Base-by-base conservation (phyloP, 2,113 vertebrate species). In the Scolopax mira region DNA sequence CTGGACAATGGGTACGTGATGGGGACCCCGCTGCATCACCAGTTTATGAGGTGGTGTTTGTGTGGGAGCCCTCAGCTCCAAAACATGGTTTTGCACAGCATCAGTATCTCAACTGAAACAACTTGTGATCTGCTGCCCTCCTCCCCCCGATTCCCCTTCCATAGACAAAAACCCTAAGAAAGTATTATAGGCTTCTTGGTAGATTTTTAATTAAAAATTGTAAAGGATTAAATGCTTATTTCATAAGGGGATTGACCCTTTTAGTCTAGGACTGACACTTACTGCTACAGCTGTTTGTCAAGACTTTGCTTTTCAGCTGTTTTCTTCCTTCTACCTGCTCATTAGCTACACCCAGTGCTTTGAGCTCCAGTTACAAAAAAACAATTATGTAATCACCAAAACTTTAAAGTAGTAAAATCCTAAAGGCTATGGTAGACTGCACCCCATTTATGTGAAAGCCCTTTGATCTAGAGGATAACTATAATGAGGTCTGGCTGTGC, bases 401-500 rank as follows among this genome's bases (percentile, higher is more conserved):
- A 96, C 93, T 97, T 96, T 95, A 77, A 95, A 93, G 89, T 48
- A 96, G 92, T 88, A 74, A 91, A 82, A 94, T 93, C 62, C 81
- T 42, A 41, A 75, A 89, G 80, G 89, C 74, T 88, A 83, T 74
- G 90, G 89, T 93, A 95, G 85, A 89, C 61, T 95, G 89, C 86
- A 86, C 92, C 84, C 87, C 87, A 71, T 91, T 94, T 90, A 85
- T 72, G 93, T 85, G 86, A 93, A 93, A 96, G 54, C 37, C 60
- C 92, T 95, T 96, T 97, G 96, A 97, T 97, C 90, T 94, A 25
- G 60, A 78, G 79, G 55, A 89, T 96, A 91, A 91, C 48, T 87
- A 15, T 91, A 94, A 94, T 94, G 82, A 93, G 77, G 85, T 75
- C 66, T 95, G 94, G 72, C 94, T 90, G 48, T 67, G 67, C 77